These are phyloP conservation scores for Amphibalanus amphitrite DNA, from an alignment of 1,140 invertebrate genomes.

Conservation along the genomic window DNA sequence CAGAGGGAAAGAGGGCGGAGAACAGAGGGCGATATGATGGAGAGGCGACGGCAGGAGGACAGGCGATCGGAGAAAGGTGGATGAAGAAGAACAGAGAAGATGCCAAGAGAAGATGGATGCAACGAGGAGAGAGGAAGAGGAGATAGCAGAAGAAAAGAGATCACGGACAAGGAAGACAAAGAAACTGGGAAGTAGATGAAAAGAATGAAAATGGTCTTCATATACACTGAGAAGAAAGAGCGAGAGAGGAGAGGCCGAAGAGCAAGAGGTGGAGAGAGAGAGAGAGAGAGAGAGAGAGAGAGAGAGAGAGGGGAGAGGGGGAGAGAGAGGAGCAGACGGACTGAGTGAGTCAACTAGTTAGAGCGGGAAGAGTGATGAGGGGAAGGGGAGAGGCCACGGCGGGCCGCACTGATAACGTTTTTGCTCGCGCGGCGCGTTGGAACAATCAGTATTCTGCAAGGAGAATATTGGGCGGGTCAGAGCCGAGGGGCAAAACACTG, in stretches of 20 bases:
- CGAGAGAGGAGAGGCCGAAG: not conserved
- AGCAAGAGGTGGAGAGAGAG: not conserved
- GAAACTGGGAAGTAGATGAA: too few relatives aligned
- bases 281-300: conserved; percentile 10
- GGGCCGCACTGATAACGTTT: not conserved
- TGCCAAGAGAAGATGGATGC: not conserved
- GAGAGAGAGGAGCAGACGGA: not conserved
- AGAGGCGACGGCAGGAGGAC: too few relatives aligned
- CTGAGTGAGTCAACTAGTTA: conserved; percentile 7
- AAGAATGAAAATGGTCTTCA: not conserved
- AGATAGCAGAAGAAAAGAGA: not conserved
- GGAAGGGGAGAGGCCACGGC: not conserved
- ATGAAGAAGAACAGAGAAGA: not conserved
- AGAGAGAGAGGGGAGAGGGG: conserved; percentile 3
- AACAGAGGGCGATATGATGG: too few relatives aligned
- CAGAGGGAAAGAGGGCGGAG: too few relatives aligned
- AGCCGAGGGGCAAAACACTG: not conserved
- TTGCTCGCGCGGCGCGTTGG: not conserved
- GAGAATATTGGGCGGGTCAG: not conserved
- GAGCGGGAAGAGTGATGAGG: not conserved
- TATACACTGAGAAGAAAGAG: not conserved
- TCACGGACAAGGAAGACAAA: not conserved
- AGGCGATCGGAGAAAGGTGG: too few relatives aligned
- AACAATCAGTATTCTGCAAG: not conserved
- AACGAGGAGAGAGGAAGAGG: not conserved